Base-by-base conservation (phyloP, 2,888 invertebrate genomes). In the Celastrina argiolus region DNA sequence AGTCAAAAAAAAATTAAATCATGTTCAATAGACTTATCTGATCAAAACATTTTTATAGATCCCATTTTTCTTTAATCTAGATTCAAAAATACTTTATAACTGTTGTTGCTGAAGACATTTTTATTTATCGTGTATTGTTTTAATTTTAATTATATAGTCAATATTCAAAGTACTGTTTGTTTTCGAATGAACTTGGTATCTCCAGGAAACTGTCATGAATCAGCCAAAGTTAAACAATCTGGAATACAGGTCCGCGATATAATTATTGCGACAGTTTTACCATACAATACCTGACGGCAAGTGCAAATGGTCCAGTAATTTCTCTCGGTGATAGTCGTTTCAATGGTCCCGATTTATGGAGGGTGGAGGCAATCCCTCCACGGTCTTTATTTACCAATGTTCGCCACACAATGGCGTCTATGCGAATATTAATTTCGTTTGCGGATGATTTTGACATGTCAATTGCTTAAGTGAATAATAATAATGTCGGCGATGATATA, bases 281-380 rank as follows among this genome's bases (percentile, higher is more conserved):
- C 61, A 61, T 61, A 61, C 61, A 61, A 61, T 61, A 61, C n/a
- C 41, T 36, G 74, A 71, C 74, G 69, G 77, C 59, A 76, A 72
- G 73, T 71, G 76, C 75, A 67, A 72, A 69, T 80, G 82, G 83
- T 80, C 76, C 70, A 73, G 78, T 80, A 82, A 83, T 87, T 83
- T 83, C 80, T 77, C 82, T 74, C 74, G 74, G 75, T 87, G 88
- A 88, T 85, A 78, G 87, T 87, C 87, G 81, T 84, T 82, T 87
- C 81, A 87, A 88, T 88, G 82, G 86, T 72, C 74, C 70, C 79
- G 81, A 85, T 85, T 85, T 86, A 86, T 83, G 76, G 78, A 75
- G 74, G 74, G 76, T 73, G 65, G 77, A 72, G 73, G 80, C 80
- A 79, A 80, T 80, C 82, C 82, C 81, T 84, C 81, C 76, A 70